Evolutionary conservation across 2,888 invertebrate species (phyloP).

Genomic region (Ornithoptera priamus): DNA sequence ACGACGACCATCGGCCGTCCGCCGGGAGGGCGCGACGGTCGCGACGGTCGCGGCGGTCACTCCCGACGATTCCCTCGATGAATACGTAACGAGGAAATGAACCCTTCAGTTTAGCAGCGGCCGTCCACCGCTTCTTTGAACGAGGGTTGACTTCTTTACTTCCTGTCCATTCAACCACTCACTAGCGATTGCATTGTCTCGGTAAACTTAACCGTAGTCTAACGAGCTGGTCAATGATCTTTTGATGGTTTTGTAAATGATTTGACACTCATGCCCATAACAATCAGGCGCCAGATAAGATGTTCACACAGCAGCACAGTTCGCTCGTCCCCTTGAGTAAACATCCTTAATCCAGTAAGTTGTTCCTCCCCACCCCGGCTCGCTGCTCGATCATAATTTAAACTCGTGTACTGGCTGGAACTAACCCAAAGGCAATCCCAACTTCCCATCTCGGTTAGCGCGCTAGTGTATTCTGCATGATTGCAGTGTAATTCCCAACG

Average conservation of each 20-base stretch:
- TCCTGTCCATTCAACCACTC: too few relatives aligned
- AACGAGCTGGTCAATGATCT: not conserved
- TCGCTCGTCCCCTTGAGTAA: too few relatives aligned
- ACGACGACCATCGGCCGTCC: slow-evolving; percentile 43
- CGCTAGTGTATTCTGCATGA: slow-evolving; percentile 33
- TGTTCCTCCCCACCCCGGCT: too few relatives aligned
- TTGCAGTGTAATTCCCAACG: slow-evolving; percentile 49
- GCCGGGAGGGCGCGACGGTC: slow-evolving; percentile 49
- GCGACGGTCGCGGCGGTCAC: slow-evolving; percentile 21
- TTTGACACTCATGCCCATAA: too few relatives aligned
- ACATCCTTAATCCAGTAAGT: too few relatives aligned
- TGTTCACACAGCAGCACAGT: too few relatives aligned
- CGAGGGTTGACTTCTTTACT: slow-evolving; percentile 1
- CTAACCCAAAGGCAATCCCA: slow-evolving; percentile 5
- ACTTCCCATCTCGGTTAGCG: slow-evolving; percentile 5
- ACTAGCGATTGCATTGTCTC: not conserved
- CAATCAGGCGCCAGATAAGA: too few relatives aligned
- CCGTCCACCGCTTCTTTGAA: slow-evolving; percentile 27
- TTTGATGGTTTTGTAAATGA: not conserved
- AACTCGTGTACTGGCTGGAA: too few relatives aligned
- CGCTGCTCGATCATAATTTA: not conserved
- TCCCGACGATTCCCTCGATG: slow-evolving; percentile 54
- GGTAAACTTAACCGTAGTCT: not conserved
- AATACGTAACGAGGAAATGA: slow-evolving; percentile 66
- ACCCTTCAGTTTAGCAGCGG: slow-evolving; percentile 60